Conservation (phyloP, 2,113 vertebrate species). For the Laticauda laticaudata region DNA sequence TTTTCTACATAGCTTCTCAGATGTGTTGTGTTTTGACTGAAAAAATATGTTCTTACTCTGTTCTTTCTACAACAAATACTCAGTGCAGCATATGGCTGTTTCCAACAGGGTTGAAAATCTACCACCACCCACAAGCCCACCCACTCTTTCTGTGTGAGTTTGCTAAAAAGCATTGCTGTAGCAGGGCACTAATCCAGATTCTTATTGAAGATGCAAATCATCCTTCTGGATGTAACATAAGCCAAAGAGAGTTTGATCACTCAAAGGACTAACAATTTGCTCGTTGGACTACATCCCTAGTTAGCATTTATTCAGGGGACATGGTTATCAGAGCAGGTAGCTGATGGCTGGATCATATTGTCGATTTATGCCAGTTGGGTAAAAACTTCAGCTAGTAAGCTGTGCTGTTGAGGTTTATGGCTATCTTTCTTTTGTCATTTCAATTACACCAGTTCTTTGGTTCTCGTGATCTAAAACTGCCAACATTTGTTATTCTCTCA, state of each 20-base stretch:
- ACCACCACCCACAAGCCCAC: neutral
- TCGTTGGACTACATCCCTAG: neutral
- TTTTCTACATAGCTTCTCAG: neutral
- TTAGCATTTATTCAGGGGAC: neutral
- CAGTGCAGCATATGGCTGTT: neutral
- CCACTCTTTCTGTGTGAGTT: neutral
- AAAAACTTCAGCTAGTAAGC: neutral
- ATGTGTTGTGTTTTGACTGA: neutral
- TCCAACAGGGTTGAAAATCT: neutral
- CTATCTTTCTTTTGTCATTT: slow-evolving; percentile 52
- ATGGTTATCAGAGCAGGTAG: neutral
- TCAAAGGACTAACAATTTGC: neutral
- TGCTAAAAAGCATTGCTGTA: neutral
- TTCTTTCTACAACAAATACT: neutral
- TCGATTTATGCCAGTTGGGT: accelerated
- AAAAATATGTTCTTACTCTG: neutral
- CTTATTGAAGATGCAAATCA: neutral
- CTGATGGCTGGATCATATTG: neutral
- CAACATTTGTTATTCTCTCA: slow-evolving; percentile 54
- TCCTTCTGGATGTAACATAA: neutral
- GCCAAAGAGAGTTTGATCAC: neutral
- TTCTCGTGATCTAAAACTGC: slow-evolving; percentile 63
- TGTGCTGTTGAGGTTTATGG: neutral
- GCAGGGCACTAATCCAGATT: neutral
- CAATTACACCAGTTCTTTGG: slow-evolving; percentile 32